phyloP scores from a whole-genome alignment of 2,888 invertebrate genomes.

The Eupsilia transversa region DNA sequence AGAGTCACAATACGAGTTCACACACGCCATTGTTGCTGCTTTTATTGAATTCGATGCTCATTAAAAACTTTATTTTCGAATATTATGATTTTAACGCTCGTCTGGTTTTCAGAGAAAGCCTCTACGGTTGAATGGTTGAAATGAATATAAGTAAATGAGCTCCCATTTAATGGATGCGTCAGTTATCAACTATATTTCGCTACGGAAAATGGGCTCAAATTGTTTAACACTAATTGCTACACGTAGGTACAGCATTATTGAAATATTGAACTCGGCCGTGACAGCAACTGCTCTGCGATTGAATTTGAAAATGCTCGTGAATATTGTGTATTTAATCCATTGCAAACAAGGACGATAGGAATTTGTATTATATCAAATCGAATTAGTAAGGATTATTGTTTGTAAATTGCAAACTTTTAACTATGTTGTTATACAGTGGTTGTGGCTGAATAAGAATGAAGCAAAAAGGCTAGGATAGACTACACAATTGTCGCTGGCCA shows the following conservation, averaged over 20 bases:
- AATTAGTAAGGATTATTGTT: slow-evolving; percentile 22
- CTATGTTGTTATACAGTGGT: neutral
- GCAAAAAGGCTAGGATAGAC: slow-evolving; percentile 9
- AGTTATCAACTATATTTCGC: slow-evolving; percentile 24
- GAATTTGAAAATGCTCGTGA: slow-evolving; percentile 5
- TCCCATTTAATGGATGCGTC: slow-evolving; percentile 26
- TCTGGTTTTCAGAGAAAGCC: slow-evolving; percentile 43
- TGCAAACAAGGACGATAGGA: slow-evolving; percentile 1
- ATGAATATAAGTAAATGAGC: slow-evolving; percentile 50
- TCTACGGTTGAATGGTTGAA: slow-evolving; percentile 39
- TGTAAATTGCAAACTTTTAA: slow-evolving; percentile 13
- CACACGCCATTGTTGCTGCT: slow-evolving; percentile 85
- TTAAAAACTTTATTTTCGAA: slow-evolving; percentile 80
- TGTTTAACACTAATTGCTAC: slow-evolving; percentile 11
- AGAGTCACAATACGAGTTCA: slow-evolving; percentile 82
- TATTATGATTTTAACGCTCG: slow-evolving; percentile 63
- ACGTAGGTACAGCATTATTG: slow-evolving; percentile 6
- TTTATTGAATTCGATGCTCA: slow-evolving; percentile 88
- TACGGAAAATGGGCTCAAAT: slow-evolving; percentile 16
- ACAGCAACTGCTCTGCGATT: neutral
- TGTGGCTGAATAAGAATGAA: neutral
- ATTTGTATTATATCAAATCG: slow-evolving; percentile 3
- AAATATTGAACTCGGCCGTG: slow-evolving; percentile 12
- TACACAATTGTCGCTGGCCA: slow-evolving; percentile 27
- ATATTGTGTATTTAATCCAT: slow-evolving; percentile 20